These are phyloP conservation scores for Epistrophe eligans DNA, from an alignment of 2,888 invertebrate species.

Conservation along the genomic window DNA sequence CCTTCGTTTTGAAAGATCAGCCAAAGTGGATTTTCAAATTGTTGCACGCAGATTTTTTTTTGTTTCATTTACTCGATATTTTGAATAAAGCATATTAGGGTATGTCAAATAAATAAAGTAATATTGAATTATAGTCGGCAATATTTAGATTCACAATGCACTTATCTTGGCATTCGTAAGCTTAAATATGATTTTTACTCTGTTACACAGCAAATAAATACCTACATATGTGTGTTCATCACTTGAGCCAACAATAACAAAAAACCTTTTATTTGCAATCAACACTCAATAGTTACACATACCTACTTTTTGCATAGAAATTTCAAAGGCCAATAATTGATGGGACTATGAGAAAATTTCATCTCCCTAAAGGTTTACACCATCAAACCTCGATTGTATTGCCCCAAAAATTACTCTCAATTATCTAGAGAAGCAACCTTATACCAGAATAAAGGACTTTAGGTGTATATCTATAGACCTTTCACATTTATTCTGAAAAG, in stretches of 20 bases:
- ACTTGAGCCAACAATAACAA: background rate
- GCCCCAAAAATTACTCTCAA: constrained; percentile 47
- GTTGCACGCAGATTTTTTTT: too few relatives aligned
- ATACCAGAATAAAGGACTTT: constrained; percentile 5
- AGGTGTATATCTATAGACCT: constrained; percentile 14
- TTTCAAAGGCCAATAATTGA: constrained; percentile 28
- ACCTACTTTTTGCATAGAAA: background rate
- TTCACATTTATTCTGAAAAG: constrained; percentile 36
- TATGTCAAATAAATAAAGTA: too few relatives aligned
- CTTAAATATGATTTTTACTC: too few relatives aligned
- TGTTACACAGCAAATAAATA: too few relatives aligned
- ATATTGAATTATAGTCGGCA: too few relatives aligned
- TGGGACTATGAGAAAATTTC: constrained; percentile 15
- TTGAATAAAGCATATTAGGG: too few relatives aligned
- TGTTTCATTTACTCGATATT: too few relatives aligned
- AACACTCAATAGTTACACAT: constrained; percentile 6
- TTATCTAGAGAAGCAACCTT: constrained; percentile 39
- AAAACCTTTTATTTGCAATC: background rate
- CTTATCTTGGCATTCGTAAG: too few relatives aligned
- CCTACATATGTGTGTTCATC: too few relatives aligned
- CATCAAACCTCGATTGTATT: constrained; percentile 30
- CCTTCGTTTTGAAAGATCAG: too few relatives aligned
- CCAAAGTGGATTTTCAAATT: too few relatives aligned
- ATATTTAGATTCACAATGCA: too few relatives aligned
- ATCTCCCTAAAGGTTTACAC: constrained; percentile 41